Base-by-base conservation (phyloP, 2,797 vertebrate species). In the Danio jaintianensis region DNA sequence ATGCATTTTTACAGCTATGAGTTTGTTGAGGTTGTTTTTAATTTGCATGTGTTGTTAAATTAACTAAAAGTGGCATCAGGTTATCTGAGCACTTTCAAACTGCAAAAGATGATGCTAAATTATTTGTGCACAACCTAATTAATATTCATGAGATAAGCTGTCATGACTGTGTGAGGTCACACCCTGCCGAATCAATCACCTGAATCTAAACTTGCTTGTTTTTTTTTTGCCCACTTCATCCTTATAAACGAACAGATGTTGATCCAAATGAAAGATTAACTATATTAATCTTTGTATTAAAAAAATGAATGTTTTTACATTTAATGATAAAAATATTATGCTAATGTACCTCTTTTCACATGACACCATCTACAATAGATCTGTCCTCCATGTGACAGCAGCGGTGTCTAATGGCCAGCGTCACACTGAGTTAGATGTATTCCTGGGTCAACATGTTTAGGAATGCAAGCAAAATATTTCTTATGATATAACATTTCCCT, bases 211-310 rank as follows among this genome's bases (percentile, higher is more conserved):
- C 68, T 40, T 50, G 42, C 10, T 55, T 70, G 20, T 42, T 70
- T 70, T 55, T 42, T n/a, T 29, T 29, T 29, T 6, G n/a, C 12
- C 68, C 50, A 20, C 36, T 70, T 70, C 36, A 55, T 55, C 50
- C 68, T 42, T 70, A 42, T 70, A 55, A 53, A 40, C 52, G 18
- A 70, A 20, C 36, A 55, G 68, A 70, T 70, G 68, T 55, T 20
- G 50, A 42, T 55, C 55, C 68, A 70, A 50, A 8, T 70, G 50
- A 36, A 55, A 55, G n/a, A 70, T 70, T n/a, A 52, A 69, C 16
- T 70, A 18, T 70, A 18, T 20, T 20, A 7, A 42, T 70, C 11
- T 53, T 7, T 42, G 50, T 42, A 11, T 70, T 15, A 13, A 18
- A 42, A 55, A 6, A 55, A 18, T 70, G 7, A 15, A 20, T 55